Evolutionary conservation across 2,888 invertebrate genomes (phyloP), one percentile per base, ranked within the genome.

Genomic region (Diadegma fenestrale): DNA sequence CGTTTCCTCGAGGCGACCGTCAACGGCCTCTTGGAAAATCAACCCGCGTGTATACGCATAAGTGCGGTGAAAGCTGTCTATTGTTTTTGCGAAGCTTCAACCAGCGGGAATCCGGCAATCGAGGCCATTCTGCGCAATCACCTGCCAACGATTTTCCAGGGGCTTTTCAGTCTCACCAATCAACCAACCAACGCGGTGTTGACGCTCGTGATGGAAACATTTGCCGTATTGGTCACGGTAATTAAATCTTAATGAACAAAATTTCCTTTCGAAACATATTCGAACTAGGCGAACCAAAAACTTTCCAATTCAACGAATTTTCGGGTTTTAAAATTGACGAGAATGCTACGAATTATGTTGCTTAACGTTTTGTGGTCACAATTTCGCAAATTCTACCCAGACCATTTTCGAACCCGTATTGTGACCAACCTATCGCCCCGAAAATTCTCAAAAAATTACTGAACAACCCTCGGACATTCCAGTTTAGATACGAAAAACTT

Each of bases 1-100:
- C 91, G 92, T 68, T 95, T 95, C 90, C 89, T 95, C 22, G 95
- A 95, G 90, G 95, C 95, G 7, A 95, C 95, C 3, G 95, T 95
- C 0, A 94, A 94, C 71, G 95, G 95, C 0, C 92, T 95, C 33
- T 94, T 95, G 80, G 94, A 94, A 61, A 94, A 94, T 75, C 95
- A 95, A 86, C 94, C 94, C 0, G 92, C 95, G 48, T 94, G 94
- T 85, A 94, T 95, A 37, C 92, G 95, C 61, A 95, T 95, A 69
- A 95, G 95, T n/a, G 95, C 95, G 3, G 94, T 95, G 1, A 94
- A 94, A 87, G 91, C 94, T 3, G 91, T 94, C 5, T 94, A 93
- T 89, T 95, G 95, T 84, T 95, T 95, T 91, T 95, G 93, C 86
- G 90, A 92, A 78, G 91, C 91, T n/a, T 89, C 91, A 0, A 83